phyloP scores from a whole-genome alignment of 2,888 invertebrate genomes.

The Caradrina clavipalpis region DNA sequence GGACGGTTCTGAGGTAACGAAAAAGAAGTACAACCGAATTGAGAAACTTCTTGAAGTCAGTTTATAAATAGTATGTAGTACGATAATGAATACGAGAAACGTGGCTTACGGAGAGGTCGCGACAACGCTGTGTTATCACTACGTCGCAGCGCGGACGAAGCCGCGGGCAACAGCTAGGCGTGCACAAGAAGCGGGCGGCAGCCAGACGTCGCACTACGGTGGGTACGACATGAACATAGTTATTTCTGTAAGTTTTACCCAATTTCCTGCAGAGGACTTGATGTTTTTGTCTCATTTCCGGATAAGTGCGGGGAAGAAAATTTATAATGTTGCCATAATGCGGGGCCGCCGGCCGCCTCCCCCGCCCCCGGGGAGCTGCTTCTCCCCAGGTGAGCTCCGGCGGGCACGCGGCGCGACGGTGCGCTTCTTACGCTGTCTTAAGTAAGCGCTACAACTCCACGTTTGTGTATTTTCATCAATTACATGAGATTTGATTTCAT shows the following conservation, averaged over 20 bases:
- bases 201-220: background rate
- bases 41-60: too few relatives aligned
- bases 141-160: too few relatives aligned
- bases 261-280: conserved; percentile 46
- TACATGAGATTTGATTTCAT: too few relatives aligned
- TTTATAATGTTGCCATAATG: conserved; percentile 11
- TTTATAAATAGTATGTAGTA: too few relatives aligned
- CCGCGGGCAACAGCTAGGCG: too few relatives aligned
- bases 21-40: too few relatives aligned
- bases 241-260: conserved; percentile 22
- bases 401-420: background rate
- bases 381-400: background rate
- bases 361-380: background rate
- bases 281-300: conserved; percentile 53
- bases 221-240: background rate
- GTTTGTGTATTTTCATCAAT: too few relatives aligned
- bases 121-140: too few relatives aligned
- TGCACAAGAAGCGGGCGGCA: background rate
- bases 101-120: too few relatives aligned
- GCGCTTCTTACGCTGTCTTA: background rate
- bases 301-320: conserved; percentile 36
- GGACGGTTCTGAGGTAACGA: too few relatives aligned
- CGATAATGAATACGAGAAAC: too few relatives aligned
- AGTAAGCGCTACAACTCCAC: background rate
- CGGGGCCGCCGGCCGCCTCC: background rate